Evolutionary conservation across 2,888 invertebrate genomes (phyloP).

Genomic region (Drosophila phalerata): DNA sequence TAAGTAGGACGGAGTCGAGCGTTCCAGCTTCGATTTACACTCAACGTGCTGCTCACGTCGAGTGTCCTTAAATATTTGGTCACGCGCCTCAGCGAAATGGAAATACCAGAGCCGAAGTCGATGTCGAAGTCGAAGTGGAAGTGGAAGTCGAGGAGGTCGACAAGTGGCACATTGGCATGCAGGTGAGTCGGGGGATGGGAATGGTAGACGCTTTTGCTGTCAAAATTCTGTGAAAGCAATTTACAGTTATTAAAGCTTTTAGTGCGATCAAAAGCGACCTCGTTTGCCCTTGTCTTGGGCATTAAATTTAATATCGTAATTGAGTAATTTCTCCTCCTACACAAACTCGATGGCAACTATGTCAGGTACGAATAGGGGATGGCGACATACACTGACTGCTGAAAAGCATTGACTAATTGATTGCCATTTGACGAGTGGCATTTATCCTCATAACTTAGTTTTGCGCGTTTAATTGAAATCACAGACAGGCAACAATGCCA

Average conservation of each 20-base stretch:
- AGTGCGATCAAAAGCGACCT: conserved; percentile 76
- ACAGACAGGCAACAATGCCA: conserved; percentile 44
- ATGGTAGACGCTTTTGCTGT: conserved; percentile 27
- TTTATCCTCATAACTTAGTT: conserved; percentile 75
- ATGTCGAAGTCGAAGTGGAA: background rate
- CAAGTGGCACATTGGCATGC: conserved; percentile 46
- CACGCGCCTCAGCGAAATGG: conserved; percentile 59
- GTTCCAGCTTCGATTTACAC: conserved; percentile 42
- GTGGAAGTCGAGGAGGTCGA: conserved; percentile 22
- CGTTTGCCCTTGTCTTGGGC: conserved; percentile 30
- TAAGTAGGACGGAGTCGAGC: background rate
- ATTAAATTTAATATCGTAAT: conserved; percentile 80
- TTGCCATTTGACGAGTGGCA: conserved; percentile 77
- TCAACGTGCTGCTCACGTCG: conserved; percentile 65
- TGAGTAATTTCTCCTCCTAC: conserved; percentile 69
- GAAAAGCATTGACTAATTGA: conserved; percentile 73
- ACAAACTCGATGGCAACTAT: conserved; percentile 40
- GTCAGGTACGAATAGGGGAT: conserved; percentile 1
- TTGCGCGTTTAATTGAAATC: conserved; percentile 74
- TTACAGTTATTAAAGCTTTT: conserved; percentile 82
- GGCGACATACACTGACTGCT: background rate
- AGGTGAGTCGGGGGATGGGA: conserved; percentile 30
- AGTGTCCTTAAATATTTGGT: conserved; percentile 79
- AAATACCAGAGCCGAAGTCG: conserved; percentile 43
- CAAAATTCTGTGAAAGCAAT: conserved; percentile 76